Evolutionary conservation across 92 coral and sea anemone genomes (phyloP), one percentile per base, ranked within the genome.

Genomic region (Parazoanthus darwini): DNA sequence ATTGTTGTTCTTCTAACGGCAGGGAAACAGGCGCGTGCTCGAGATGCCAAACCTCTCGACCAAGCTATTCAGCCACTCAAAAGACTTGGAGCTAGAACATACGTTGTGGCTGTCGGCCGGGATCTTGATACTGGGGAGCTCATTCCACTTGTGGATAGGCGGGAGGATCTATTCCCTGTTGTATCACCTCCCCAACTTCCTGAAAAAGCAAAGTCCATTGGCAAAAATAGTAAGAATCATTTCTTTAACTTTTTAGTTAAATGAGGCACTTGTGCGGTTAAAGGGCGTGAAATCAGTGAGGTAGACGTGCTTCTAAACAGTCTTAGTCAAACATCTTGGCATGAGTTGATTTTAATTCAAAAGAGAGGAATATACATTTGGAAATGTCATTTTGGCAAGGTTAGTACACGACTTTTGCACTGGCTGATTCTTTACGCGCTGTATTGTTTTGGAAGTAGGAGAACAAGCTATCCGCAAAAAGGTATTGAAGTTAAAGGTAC

Each of bases 1-100:
- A 77, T 92, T 74, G 92, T 91, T 56, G 90, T 94, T 13, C 80
- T 94, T 37, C 74, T 94, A 66, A 88, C 96, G 4, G 93, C 94
- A 14, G 94, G 96, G 11, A 80, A 48, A 43, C 94, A 94, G 42
- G 59, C 82, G 22, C 79, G 87, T 25, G 93, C 25, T 20, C 29
- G 51, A 50, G 94, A 79, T 70, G 91, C 90, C 23, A 91, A 82
- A 81, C 86, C 92, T 18, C 93, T 93, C n/a, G 80, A 23, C 35
- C 59, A 76, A 35, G 94, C 95, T 5, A 54, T 87, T 5, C 79
- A 71, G 58, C 92, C 90, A 39, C 84, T 94, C 68, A 73, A 80
- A 36, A 76, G 88, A 16, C 36, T 92, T 13, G 90, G 89, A 16
- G 90, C 94, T 51, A 88, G 76, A 56, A 85, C 78, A 29, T 92